phyloP scores from a whole-genome alignment of 2,113 vertebrate genomes.

The Malurus elegans region DNA sequence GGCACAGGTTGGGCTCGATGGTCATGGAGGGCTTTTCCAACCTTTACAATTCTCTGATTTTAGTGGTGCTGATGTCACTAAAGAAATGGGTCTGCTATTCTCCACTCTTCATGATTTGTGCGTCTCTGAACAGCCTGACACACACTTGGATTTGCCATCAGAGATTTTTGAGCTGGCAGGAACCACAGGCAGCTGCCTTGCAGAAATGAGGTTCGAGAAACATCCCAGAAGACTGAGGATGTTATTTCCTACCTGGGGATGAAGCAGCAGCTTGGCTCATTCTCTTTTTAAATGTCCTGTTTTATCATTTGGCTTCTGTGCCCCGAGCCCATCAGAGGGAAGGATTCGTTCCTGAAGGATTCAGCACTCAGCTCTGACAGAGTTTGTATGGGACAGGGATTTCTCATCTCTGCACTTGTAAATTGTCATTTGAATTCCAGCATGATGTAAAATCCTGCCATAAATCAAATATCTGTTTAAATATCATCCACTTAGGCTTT shows the following conservation, averaged over 20 bases:
- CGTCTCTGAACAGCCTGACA: not conserved
- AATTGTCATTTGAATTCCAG: slow-evolving; percentile 39
- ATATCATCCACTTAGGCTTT: slow-evolving; percentile 59
- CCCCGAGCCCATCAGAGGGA: not conserved
- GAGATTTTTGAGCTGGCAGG: not conserved
- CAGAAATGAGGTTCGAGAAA: not conserved
- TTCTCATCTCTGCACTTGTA: slow-evolving; percentile 11
- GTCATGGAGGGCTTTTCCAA: not conserved
- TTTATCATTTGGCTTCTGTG: not conserved
- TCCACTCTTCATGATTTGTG: not conserved
- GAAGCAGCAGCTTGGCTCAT: not conserved
- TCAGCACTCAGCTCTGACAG: not conserved
- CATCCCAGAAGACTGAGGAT: not conserved
- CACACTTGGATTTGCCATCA: not conserved
- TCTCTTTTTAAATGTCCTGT: not conserved
- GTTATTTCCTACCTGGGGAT: not conserved
- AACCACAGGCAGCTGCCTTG: not conserved
- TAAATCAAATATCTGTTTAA: slow-evolving; percentile 61
- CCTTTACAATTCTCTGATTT: not conserved
- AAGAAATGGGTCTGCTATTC: not conserved
- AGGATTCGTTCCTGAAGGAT: not conserved
- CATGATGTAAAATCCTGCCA: not conserved
- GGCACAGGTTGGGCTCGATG: not conserved
- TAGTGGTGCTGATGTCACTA: not conserved
- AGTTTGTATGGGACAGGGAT: not conserved